A percentile compares a stretch with the other conserved stretches of the same genome.
These are phyloP conservation scores for Epizoanthus ramosus DNA, from an alignment of 92 coral and sea anemone species.

Conservation along the genomic window DNA sequence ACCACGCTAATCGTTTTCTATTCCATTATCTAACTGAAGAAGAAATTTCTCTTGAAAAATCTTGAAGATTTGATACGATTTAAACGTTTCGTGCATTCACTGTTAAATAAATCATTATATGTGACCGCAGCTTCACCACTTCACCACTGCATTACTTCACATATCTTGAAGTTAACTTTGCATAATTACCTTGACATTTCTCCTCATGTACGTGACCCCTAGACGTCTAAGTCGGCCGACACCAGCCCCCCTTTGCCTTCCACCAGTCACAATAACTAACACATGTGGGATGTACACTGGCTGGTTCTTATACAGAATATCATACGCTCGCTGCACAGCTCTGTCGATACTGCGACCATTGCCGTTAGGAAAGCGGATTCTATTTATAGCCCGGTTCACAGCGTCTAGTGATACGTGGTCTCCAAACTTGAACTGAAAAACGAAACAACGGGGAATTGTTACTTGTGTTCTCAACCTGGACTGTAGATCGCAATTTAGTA, in stretches of 20 bases:
- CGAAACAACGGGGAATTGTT: not conserved
- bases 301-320: constrained; percentile 58
- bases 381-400: constrained; percentile 60
- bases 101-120: too few species aligned
- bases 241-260: constrained; percentile 67
- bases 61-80: too few species aligned
- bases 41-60: too few species aligned
- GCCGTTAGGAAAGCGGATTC: constrained; percentile 63
- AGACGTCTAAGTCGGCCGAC: constrained; percentile 63
- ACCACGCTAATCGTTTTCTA: too few species aligned
- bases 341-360: constrained; percentile 75
- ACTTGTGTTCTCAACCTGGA: too few species aligned
- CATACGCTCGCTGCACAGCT: constrained; percentile 67
- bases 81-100: too few species aligned
- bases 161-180: too few species aligned
- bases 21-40: too few species aligned
- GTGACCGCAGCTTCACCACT: too few species aligned
- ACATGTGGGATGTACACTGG: constrained; percentile 84
- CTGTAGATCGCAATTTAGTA: not conserved
- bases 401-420: constrained; percentile 27
- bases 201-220: constrained; percentile 59
- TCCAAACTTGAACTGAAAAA: constrained; percentile 32
- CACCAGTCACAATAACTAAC: constrained; percentile 69
- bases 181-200: constrained; percentile 73
- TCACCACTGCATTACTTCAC: too few species aligned